Base-by-base conservation (phyloP, 2,797 vertebrate genomes). In the Protosalanx chinensis region DNA sequence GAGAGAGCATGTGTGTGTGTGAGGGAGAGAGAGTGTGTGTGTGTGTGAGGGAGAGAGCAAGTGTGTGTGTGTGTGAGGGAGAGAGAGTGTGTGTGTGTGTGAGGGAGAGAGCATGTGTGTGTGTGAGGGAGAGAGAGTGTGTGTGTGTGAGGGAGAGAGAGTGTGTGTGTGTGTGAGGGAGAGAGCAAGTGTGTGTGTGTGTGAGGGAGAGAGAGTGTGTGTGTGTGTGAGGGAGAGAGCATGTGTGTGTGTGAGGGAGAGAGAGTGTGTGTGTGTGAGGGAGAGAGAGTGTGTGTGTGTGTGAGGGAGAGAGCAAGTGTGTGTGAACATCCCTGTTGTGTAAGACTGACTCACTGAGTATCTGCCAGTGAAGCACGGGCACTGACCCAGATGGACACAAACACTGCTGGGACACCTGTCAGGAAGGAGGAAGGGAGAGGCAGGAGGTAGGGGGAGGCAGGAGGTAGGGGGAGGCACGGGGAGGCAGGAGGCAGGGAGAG, bases 381-480 rank as follows among this genome's bases (percentile, higher is more conserved):
- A 0, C 94, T 95, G 82, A 95, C 95, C 96, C 96, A 97, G 64
- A 95, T 23, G 1, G 95, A 95, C 77, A 97, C 95, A 72, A 97
- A 95, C 77, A 97, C 93, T 16, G 93, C 95, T 0, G 96, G 96
- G 74, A 96, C 85, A 66, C 96, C 96, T 97, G 62, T 5, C 20
- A n/a, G 12, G 16, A 15, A 46, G 49, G 8, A 2, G 8, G 6
- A 8, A 57, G 15, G 37, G 6, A 10, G 37, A 8, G 6, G 10
- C 3, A 41, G n/a, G 51, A 15, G 18, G 18, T 3, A 16, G 18
- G 49, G 15, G 16, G 16, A 3, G 6, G 12, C 3, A 3, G 15
- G 49, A 53, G 12, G 49, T 8, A 7, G 12, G 16, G 2, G 15
- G 2, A 13, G 18, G 51, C 13, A 6, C 6, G 5, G 18, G 3